Conservation (phyloP, 1,140 invertebrate species). For the Asbolus verrucosus region DNA sequence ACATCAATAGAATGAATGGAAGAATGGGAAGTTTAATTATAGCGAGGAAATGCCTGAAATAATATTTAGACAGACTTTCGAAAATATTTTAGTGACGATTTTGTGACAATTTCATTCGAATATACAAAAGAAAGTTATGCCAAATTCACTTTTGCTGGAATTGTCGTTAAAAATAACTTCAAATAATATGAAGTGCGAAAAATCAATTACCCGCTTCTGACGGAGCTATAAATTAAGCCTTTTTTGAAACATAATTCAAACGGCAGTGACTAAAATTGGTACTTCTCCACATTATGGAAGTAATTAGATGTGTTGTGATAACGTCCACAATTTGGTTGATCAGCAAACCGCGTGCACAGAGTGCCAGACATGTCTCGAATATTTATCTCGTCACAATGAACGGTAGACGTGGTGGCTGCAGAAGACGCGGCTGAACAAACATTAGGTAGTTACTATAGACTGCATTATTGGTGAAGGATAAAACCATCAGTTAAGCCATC, state of each 20-base stretch:
- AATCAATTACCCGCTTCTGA: no score
- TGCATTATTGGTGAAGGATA: conserved; percentile 43
- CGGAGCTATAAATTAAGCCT: no score
- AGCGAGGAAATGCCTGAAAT: conserved; percentile 59
- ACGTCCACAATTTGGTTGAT: not conserved
- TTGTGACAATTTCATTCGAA: not conserved
- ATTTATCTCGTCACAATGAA: conserved; percentile 38
- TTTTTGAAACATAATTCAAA: no score
- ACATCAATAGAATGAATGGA: conserved; percentile 26
- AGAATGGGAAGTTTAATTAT: conserved; percentile 57
- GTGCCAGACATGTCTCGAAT: conserved; percentile 22
- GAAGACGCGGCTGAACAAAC: conserved; percentile 48
- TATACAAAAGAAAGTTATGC: not conserved
- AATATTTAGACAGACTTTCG: conserved; percentile 57
- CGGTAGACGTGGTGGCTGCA: conserved; percentile 41
- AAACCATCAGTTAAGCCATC: conserved; percentile 44
- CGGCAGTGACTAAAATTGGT: no score
- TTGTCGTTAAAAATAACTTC: no score
- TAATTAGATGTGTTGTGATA: no score
- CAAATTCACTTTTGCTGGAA: not conserved
- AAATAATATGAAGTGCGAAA: no score
- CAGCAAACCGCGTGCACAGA: not conserved
- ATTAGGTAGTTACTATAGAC: conserved; percentile 43
- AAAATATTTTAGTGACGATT: conserved; percentile 42
- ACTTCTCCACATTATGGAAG: no score